Percentiles rank a stretch among this genome's conserved stretches.
These are phyloP conservation scores for Nematostella vectensis DNA, from an alignment of 92 coral and sea anemone species.

Conservation along the genomic window DNA sequence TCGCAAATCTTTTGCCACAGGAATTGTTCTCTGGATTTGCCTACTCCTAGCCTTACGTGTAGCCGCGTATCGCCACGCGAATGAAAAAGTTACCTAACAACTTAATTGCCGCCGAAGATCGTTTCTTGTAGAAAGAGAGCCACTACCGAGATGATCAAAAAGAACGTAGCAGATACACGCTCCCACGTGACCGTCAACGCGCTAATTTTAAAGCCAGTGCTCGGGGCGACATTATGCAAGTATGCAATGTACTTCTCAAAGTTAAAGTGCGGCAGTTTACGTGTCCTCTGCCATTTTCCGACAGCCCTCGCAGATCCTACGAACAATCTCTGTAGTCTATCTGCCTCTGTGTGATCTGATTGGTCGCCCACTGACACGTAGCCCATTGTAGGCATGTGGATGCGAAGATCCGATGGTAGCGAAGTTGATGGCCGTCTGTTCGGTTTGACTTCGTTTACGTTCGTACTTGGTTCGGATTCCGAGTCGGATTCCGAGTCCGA, in stretches of 20 bases:
- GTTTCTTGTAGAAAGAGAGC: slow-evolving; percentile 82
- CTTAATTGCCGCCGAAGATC: slow-evolving; percentile 80
- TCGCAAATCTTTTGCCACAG: no score
- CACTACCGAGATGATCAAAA: slow-evolving; percentile 64
- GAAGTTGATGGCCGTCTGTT: background rate
- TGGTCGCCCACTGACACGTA: slow-evolving; percentile 16
- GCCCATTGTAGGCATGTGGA: slow-evolving; percentile 32
- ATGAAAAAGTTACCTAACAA: no score
- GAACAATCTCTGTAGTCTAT: slow-evolving; percentile 21
- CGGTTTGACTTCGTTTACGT: background rate
- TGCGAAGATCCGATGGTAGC: slow-evolving; percentile 9
- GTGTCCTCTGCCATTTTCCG: slow-evolving; percentile 42
- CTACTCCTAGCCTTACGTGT: no score
- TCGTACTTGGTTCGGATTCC: slow-evolving; percentile 20
- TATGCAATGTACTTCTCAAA: slow-evolving; percentile 76
- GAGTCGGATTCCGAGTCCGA: slow-evolving; percentile 54
- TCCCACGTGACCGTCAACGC: slow-evolving; percentile 75
- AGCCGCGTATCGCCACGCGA: no score
- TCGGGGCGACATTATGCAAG: slow-evolving; percentile 51
- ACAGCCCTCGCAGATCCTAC: slow-evolving; percentile 43
- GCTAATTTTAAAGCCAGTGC: slow-evolving; percentile 66
- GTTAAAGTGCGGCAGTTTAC: slow-evolving; percentile 36
- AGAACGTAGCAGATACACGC: slow-evolving; percentile 59
- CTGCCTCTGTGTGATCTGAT: background rate
- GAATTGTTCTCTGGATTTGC: no score